Percentiles rank a stretch among this genome's conserved stretches.
These are phyloP conservation scores for Archips xylosteana DNA, from an alignment of 2,888 invertebrate species.

Conservation along the genomic window DNA sequence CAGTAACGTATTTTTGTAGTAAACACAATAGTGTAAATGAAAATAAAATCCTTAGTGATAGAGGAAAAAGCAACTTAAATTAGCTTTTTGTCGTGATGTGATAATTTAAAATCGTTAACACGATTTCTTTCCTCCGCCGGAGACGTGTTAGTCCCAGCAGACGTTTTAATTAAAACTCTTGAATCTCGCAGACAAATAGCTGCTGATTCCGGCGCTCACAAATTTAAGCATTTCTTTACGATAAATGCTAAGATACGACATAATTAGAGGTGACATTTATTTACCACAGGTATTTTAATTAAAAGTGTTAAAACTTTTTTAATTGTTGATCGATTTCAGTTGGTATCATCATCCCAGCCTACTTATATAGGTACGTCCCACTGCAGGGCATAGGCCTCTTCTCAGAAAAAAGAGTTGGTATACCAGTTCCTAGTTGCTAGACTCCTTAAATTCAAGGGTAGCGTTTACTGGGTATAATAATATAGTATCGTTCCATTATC, in stretches of 20 bases:
- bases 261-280: neutral
- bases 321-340: too few relatives aligned
- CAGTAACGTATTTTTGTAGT: too few relatives aligned
- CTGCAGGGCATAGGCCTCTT: too few relatives aligned
- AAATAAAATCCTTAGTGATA: constrained; percentile 1
- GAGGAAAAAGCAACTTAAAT: neutral
- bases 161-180: constrained; percentile 52
- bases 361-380: too few relatives aligned
- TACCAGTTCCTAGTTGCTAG: too few relatives aligned
- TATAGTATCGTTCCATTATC: too few relatives aligned
- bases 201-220: constrained; percentile 21
- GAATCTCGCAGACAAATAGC: constrained; percentile 32
- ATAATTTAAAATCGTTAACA: constrained; percentile 51
- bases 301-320: neutral
- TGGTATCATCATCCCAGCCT: too few relatives aligned
- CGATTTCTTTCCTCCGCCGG: constrained; percentile 49
- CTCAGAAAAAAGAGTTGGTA: too few relatives aligned
- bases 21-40: neutral
- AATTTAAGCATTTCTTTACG: constrained; percentile 36
- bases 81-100: constrained; percentile 8
- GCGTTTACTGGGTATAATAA: too few relatives aligned
- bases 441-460: too few relatives aligned
- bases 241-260: constrained; percentile 9
- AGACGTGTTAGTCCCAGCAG: constrained; percentile 54
- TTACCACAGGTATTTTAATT: neutral